Percentiles rank a stretch among this genome's conserved stretches.
Conservation (phyloP, 2,113 vertebrate genomes). For the Notarius quadriscutis region DNA sequence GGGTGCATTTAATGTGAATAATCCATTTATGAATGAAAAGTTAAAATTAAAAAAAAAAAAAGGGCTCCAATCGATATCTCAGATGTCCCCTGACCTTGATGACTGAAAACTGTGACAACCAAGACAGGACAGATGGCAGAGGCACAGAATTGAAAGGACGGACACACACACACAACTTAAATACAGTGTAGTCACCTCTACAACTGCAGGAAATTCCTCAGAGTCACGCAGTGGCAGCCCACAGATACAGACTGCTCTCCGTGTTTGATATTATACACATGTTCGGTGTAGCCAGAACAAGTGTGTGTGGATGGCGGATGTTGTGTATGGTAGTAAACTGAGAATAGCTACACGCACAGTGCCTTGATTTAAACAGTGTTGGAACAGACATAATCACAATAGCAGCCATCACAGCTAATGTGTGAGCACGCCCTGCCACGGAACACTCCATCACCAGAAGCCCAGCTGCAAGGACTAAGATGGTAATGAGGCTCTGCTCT, state of each 20-base stretch:
- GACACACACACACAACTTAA: neutral
- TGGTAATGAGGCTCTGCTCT: constrained; percentile 27
- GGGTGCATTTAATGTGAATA: neutral
- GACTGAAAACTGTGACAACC: neutral
- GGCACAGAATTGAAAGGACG: neutral
- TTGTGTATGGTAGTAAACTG: neutral
- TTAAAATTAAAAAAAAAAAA: neutral
- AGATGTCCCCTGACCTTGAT: neutral
- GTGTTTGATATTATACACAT: neutral
- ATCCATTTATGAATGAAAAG: neutral
- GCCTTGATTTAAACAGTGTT: constrained; percentile 2
- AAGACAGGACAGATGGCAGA: neutral
- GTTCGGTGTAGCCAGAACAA: neutral
- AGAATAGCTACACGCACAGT: constrained; percentile 3
- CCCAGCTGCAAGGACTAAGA: constrained; percentile 10
- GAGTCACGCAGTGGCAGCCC: neutral
- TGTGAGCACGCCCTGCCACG: constrained; percentile 27
- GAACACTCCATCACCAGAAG: constrained; percentile 4
- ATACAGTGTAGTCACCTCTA: constrained; percentile 20
- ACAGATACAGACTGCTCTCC: neutral
- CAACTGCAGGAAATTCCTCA: constrained; percentile 13
- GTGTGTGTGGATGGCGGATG: neutral
- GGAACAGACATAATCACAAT: constrained; percentile 21
- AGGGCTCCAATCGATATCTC: neutral
- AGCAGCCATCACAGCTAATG: constrained; percentile 26